These are phyloP conservation scores for Meiosimyza platycephala DNA, from an alignment of 2,888 invertebrate genomes.

Conservation along the genomic window DNA sequence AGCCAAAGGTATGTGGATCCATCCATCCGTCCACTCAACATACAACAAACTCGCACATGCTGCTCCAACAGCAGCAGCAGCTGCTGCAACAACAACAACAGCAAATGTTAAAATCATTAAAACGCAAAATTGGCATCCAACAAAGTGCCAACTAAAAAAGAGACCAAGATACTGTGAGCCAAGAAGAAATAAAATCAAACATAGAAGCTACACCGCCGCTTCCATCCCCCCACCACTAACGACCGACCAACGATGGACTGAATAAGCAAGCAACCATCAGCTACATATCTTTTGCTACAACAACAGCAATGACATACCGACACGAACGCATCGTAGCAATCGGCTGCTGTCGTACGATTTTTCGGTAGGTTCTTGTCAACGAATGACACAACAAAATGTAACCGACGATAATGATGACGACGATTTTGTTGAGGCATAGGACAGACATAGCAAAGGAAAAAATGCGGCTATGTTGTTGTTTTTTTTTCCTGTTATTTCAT, in stretches of 20 bases:
- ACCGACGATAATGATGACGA: no score
- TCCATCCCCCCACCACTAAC: background rate
- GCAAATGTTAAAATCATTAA: conserved; percentile 9
- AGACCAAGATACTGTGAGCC: background rate
- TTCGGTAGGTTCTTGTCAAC: no score
- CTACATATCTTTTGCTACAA: background rate
- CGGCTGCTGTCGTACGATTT: no score
- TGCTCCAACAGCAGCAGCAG: no score
- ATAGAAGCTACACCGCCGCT: background rate
- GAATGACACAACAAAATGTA: no score
- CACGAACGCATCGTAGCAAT: background rate
- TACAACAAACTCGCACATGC: no score
- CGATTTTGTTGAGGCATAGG: no score
- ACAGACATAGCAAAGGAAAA: no score
- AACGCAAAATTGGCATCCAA: conserved; percentile 4
- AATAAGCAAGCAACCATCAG: background rate
- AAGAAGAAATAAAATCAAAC: conserved; percentile 8
- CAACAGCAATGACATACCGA: background rate
- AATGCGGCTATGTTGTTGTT: no score
- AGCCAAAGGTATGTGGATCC: background rate
- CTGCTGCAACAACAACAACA: background rate
- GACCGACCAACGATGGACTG: background rate
- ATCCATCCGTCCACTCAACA: background rate
- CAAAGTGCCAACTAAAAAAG: background rate
- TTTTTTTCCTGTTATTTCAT: no score